Percentiles rank a stretch among this genome's conserved stretches.
Conservation (phyloP, 2,888 invertebrate species). For the Thereva unica region DNA sequence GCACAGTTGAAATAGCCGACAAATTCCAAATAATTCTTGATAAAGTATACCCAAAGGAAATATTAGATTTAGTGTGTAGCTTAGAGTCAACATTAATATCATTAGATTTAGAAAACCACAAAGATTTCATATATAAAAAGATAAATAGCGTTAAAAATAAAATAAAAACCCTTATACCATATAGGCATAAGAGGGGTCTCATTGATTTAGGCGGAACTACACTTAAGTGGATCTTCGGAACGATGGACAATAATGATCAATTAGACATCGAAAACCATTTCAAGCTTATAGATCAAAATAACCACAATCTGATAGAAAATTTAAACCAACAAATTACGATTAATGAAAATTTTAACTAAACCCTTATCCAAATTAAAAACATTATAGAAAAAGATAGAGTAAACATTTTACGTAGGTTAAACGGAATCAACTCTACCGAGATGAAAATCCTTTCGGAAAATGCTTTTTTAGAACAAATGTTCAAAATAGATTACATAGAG, state of each 20-base stretch:
- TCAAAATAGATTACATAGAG: slow-evolving; percentile 15
- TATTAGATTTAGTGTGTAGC: slow-evolving; percentile 31
- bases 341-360: slow-evolving; percentile 1
- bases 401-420: slow-evolving; percentile 8
- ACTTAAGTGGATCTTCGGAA: slow-evolving; percentile 39
- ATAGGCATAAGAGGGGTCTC: slow-evolving; percentile 38
- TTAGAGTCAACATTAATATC: slow-evolving; percentile 35
- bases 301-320: slow-evolving; percentile 29
- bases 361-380: too few species aligned
- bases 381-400: slow-evolving; percentile 1
- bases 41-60: slow-evolving; percentile 21
- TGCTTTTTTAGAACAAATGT: slow-evolving; percentile 21
- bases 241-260: slow-evolving; percentile 40
- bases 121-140: not conserved
- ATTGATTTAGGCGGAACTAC: slow-evolving; percentile 35
- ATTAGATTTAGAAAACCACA: slow-evolving; percentile 5
- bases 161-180: slow-evolving; percentile 28
- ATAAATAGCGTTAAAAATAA: not conserved
- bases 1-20: slow-evolving; percentile 35
- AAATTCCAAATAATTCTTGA: slow-evolving; percentile 38
- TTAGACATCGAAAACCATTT: slow-evolving; percentile 39
- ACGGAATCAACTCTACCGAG: slow-evolving; percentile 5
- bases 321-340: slow-evolving; percentile 18
- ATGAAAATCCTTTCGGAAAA: slow-evolving; percentile 14
- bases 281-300: slow-evolving; percentile 33